These are phyloP conservation scores for Clarias batrachus DNA, from an alignment of 2,113 vertebrate species.

Conservation along the genomic window DNA sequence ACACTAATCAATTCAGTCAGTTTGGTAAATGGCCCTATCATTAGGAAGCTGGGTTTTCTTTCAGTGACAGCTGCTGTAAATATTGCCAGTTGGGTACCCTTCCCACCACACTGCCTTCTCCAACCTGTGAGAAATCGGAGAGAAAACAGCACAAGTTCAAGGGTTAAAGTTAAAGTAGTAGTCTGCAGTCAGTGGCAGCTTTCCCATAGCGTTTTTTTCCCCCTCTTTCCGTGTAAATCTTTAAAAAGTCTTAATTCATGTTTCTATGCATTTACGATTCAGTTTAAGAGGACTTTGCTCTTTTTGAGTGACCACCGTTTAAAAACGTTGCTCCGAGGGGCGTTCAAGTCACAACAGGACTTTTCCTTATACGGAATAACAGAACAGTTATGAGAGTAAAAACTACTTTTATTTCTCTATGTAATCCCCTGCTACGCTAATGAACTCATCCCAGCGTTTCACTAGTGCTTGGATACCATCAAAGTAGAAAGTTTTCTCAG, in stretches of 20 bases:
- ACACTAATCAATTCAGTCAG: neutral
- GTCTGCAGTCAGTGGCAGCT: neutral
- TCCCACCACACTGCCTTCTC: slow-evolving; percentile 47
- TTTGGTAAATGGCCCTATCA: slow-evolving; percentile 15
- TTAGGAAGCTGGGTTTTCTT: slow-evolving; percentile 42
- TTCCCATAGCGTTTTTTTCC: neutral
- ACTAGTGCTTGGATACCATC: no score
- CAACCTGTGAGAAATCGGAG: slow-evolving; percentile 23
- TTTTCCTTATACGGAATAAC: no score
- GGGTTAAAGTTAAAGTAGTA: slow-evolving; percentile 1
- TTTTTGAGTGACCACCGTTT: neutral
- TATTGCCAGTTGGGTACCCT: slow-evolving; percentile 52
- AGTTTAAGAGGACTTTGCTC: neutral
- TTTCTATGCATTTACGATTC: neutral
- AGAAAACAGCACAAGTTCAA: neutral
- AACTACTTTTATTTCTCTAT: no score
- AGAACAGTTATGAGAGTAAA: no score
- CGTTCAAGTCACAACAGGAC: no score
- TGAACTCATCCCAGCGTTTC: no score
- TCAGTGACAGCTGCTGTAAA: slow-evolving; percentile 62
- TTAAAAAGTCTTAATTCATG: neutral
- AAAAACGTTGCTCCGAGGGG: neutral
- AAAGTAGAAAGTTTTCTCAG: no score
- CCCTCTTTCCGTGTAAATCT: neutral
- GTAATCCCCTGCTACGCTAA: no score